Evolutionary conservation across 2,113 vertebrate genomes (phyloP).

Genomic region (Leucopsar rothschildi): DNA sequence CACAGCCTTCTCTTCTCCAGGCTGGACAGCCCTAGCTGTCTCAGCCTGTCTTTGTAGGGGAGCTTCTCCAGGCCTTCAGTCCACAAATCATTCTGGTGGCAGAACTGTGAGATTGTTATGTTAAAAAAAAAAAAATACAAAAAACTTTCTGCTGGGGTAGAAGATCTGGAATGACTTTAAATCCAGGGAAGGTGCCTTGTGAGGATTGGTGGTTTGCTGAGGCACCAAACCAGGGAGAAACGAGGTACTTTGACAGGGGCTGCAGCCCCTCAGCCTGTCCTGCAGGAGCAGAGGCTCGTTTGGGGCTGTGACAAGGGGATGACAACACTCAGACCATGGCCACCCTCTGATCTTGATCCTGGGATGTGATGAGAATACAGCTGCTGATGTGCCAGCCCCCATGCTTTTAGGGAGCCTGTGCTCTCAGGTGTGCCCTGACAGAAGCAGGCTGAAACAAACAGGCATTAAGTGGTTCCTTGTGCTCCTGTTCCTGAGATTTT

Average conservation of each 20-base stretch:
- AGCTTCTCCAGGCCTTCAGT: neutral
- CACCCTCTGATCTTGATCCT: neutral
- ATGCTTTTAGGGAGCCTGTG: neutral
- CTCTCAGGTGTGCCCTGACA: neutral
- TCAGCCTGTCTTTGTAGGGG: neutral
- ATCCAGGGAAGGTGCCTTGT: too few relatives aligned
- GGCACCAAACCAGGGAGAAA: neutral
- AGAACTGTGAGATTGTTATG: neutral
- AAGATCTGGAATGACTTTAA: neutral
- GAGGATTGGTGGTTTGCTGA: neutral
- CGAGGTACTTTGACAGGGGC: neutral
- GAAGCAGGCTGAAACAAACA: neutral
- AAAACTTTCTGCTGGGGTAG: neutral
- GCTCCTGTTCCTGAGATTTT: neutral
- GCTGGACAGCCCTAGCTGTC: neutral
- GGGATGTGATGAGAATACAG: neutral
- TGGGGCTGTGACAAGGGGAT: neutral
- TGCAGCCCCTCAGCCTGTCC: neutral
- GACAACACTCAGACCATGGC: neutral
- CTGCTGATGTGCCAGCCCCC: neutral
- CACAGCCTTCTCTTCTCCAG: neutral
- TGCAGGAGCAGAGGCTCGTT: fast-evolving
- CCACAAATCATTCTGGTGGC: neutral
- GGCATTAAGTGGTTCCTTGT: neutral
- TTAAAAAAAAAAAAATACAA: neutral